phyloP scores from a whole-genome alignment of 2,797 vertebrate species.

The Philypnodon macrostomus region DNA sequence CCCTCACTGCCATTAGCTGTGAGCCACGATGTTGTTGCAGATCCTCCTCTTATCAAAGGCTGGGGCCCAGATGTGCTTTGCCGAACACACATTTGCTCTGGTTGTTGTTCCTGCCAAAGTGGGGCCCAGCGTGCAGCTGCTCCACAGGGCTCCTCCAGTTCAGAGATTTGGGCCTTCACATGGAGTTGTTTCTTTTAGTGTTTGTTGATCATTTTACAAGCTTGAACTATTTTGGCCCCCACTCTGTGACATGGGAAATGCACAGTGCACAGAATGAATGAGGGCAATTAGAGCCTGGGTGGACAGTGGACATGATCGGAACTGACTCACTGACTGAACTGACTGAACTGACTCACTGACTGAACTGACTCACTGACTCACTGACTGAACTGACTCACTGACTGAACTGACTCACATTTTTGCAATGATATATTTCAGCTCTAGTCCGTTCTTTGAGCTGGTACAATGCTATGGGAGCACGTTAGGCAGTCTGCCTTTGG shows the following conservation, averaged over 20 bases:
- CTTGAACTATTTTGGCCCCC: conserved; percentile 38
- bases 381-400: too few relatives aligned
- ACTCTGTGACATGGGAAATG: conserved; percentile 46
- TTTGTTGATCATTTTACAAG: conserved; percentile 62
- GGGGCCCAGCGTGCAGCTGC: conserved; percentile 55
- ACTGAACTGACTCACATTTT: too few relatives aligned
- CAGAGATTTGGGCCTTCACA: conserved; percentile 37
- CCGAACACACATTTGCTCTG: too few relatives aligned
- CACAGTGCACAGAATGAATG: conserved; percentile 36
- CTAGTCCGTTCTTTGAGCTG: conserved; percentile 14
- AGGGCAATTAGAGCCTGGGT: conserved; percentile 51
- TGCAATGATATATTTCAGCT: too few relatives aligned
- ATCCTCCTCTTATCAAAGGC: conserved; percentile 46
- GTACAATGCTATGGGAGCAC: conserved; percentile 42
- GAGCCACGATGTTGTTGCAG: conserved; percentile 33
- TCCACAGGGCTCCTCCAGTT: conserved; percentile 54
- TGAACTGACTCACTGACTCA: too few relatives aligned
- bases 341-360: too few relatives aligned
- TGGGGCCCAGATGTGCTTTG: conserved; percentile 50
- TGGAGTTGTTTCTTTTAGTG: conserved; percentile 25
- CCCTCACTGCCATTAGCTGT: conserved; percentile 45
- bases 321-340: too few relatives aligned
- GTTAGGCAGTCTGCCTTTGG: conserved; percentile 44
- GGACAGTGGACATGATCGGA: conserved; percentile 54
- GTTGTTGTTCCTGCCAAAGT: too few relatives aligned